Evolutionary conservation across 1,140 invertebrate genomes (phyloP).

Genomic region (Hylyphantes graminicola): DNA sequence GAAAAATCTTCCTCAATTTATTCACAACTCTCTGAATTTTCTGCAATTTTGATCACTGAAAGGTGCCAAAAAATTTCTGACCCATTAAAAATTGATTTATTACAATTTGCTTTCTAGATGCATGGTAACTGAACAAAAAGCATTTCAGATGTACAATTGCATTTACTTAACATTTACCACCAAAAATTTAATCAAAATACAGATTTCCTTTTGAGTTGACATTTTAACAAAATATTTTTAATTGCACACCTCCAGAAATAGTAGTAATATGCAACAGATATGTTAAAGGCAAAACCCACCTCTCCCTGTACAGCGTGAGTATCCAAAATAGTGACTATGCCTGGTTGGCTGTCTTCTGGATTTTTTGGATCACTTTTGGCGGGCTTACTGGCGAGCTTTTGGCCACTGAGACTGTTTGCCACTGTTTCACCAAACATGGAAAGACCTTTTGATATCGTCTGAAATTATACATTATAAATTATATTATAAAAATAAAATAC

Average conservation of each 20-base stretch:
- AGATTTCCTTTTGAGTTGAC: too few relatives aligned
- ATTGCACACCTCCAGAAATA: not conserved
- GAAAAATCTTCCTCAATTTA: too few relatives aligned
- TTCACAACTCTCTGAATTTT: too few relatives aligned
- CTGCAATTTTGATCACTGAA: too few relatives aligned
- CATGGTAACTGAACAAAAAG: too few relatives aligned
- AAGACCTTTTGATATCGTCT: conserved; percentile 67
- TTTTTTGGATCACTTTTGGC: conserved; percentile 64
- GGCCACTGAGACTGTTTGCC: conserved; percentile 86
- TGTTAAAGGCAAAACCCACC: conserved; percentile 12
- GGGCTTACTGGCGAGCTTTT: conserved; percentile 64
- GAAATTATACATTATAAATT: not conserved
- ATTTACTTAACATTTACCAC: too few relatives aligned
- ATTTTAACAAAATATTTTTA: too few relatives aligned
- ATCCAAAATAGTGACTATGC: conserved; percentile 90
- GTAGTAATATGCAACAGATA: not conserved
- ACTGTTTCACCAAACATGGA: conserved; percentile 92
- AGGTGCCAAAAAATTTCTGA: too few relatives aligned
- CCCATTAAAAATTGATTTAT: too few relatives aligned
- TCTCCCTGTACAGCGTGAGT: conserved; percentile 70
- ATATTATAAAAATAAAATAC: not conserved
- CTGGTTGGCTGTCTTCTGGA: conserved; percentile 75
- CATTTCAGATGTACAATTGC: too few relatives aligned
- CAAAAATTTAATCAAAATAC: too few relatives aligned
- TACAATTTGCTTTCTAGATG: too few relatives aligned